Evolutionary conservation across 2,797 vertebrate genomes (phyloP), one percentile per base, ranked within the genome.

Genomic region (Artibeus jamaicensis): DNA sequence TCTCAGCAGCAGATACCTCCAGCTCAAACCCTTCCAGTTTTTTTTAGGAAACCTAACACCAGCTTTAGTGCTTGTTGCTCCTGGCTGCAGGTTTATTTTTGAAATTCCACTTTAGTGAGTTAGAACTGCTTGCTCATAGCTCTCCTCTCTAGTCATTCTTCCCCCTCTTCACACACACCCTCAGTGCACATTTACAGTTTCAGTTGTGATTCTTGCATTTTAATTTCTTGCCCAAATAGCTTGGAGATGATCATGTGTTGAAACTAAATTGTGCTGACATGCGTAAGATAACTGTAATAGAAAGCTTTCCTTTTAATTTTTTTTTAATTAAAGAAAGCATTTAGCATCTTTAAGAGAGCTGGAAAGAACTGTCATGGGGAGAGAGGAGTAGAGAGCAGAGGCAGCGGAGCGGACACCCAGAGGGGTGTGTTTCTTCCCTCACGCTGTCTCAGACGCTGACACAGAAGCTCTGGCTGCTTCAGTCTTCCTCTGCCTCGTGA

Each of bases 181-280:
- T 89, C 29, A 0, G 15, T 37, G 93, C 93, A 91, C 94, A 94
- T 89, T 97, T 93, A 62, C 89, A 92, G 89, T 92, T 97, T 79
- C 83, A 37, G 18, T 14, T 91, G 93, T 84, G 95, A 85, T 86
- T 71, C 92, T 89, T 86, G 96, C 79, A 84, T 95, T 89, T 97
- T 96, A 95, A 97, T 94, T 96, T 89, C 79, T 77, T 62, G 62
- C 96, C 84, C 87, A 29, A 96, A 96, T 95, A 97, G 48, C 89
- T 96, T 55, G 26, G 89, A 94, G 76, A 97, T 87, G 94, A 79
- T 96, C 89, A 86, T 83, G 81, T 93, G 93, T 93, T 91, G 34
- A 88, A 96, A 94, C 79, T 71, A 44, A 96, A 77, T 87, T 73
- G 70, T 8, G 0, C 94, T 94, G 68, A 90, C 91, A 71, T 85